These are phyloP conservation scores for Pantherophis guttatus DNA, from an alignment of 2,113 vertebrate genomes.

Conservation along the genomic window DNA sequence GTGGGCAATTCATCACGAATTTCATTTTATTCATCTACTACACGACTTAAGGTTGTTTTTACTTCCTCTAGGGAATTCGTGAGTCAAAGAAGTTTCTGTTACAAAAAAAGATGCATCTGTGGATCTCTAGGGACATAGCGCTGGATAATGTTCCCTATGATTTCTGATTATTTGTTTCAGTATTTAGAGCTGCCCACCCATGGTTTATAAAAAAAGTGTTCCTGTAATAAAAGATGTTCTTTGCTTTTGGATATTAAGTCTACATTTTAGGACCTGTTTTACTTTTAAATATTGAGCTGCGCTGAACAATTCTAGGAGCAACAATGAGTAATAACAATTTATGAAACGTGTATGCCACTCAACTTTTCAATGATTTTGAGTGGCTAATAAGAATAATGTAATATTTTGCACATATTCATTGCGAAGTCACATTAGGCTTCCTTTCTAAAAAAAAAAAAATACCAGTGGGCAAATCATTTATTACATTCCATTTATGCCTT, in stretches of 20 bases:
- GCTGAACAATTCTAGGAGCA: neutral
- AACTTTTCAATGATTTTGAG: neutral
- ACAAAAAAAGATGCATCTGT: neutral
- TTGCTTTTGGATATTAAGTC: neutral
- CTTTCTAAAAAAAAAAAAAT: neutral
- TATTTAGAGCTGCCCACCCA: neutral
- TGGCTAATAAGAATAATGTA: neutral
- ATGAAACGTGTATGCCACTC: neutral
- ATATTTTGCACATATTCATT: neutral
- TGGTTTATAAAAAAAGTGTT: neutral
- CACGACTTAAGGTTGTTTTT: neutral
- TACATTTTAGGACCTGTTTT: neutral
- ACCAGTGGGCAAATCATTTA: neutral
- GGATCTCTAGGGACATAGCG: too few relatives aligned
- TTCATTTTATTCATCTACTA: neutral
- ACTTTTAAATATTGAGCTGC: neutral
- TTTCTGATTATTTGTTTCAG: neutral
- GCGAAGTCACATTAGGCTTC: neutral
- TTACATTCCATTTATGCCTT: neutral
- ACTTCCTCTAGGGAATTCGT: neutral
- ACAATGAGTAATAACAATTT: neutral
- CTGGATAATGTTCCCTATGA: neutral
- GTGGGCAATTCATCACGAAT: neutral
- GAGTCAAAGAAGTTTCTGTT: neutral
- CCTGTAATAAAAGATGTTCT: neutral